phyloP scores from a whole-genome alignment of 2,797 vertebrate genomes.

The Avahi laniger region DNA sequence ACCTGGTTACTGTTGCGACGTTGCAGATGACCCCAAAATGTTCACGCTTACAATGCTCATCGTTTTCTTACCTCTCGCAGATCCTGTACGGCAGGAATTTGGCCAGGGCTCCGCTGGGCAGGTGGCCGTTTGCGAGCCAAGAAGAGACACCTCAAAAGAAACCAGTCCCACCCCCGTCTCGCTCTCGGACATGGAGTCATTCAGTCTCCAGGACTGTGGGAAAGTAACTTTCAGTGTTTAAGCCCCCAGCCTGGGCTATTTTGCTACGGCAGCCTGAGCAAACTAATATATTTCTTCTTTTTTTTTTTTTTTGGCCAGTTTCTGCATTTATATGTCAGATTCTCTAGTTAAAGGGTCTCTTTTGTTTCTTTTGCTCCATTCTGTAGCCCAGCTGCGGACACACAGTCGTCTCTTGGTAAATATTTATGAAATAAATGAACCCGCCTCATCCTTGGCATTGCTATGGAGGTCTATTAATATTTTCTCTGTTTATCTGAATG shows the following conservation, averaged over 20 bases:
- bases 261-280: not conserved
- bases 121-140: not conserved
- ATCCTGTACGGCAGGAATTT: not conserved
- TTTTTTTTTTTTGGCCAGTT: not conserved
- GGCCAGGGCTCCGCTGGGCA: not conserved
- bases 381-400: not conserved
- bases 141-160: not conserved
- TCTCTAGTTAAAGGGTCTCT: not conserved
- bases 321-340: not conserved
- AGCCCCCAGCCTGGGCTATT: not conserved
- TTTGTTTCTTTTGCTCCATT: not conserved
- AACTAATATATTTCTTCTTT: not conserved
- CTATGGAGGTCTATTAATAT: not conserved
- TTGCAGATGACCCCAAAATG: not conserved
- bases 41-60: not conserved
- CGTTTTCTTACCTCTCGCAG: fast-evolving
- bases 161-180: not conserved
- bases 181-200: not conserved
- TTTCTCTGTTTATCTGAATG: not conserved
- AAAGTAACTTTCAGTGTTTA: too few species aligned
- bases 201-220: not conserved
- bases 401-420: not conserved
- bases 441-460: not conserved
- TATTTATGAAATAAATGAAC: not conserved
- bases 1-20: too few species aligned